phyloP scores from a whole-genome alignment of 2,113 vertebrate genomes.

The Emydocephalus ijimae region DNA sequence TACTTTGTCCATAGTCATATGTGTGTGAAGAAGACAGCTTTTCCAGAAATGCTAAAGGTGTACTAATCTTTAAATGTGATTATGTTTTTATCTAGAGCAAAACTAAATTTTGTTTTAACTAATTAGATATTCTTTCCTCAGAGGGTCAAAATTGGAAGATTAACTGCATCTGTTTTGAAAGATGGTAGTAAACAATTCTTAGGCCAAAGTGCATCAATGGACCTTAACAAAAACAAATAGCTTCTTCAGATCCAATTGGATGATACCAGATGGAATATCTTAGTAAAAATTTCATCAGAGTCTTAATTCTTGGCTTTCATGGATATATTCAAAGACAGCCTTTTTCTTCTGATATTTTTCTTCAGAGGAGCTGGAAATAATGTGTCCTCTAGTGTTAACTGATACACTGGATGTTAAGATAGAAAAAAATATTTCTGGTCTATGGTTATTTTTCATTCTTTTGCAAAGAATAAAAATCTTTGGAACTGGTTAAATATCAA shows the following conservation, averaged over 20 bases:
- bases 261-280: neutral
- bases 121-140: neutral
- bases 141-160: neutral
- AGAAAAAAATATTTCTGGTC: neutral
- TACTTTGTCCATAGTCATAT: neutral
- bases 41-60: neutral
- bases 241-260: neutral
- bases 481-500: neutral
- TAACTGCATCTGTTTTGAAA: neutral
- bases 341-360: neutral
- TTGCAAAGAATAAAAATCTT: neutral
- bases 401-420: neutral
- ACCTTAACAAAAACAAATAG: neutral
- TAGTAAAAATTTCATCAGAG: neutral
- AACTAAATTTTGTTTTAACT: neutral
- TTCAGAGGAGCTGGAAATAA: neutral
- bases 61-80: neutral
- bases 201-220: neutral
- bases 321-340: neutral
- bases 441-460: neutral
- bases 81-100: conserved; percentile 11
- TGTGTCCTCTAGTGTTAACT: neutral
- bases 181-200: neutral
- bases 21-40: neutral
- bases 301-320: neutral